Evolutionary conservation across 2,113 vertebrate species (phyloP).

Genomic region (Lepus timidus): DNA sequence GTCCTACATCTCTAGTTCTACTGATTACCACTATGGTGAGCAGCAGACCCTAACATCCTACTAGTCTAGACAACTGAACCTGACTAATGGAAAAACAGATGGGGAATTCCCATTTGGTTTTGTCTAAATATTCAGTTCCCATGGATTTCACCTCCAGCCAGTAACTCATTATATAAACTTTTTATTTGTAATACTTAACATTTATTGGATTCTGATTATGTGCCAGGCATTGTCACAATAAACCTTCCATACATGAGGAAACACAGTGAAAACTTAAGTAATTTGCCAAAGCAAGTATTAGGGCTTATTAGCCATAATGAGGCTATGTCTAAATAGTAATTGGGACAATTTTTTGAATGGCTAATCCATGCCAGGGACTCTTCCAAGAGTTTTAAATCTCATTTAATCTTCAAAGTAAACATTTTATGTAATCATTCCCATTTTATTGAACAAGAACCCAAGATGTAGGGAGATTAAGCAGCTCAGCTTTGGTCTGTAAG

Average conservation of each 20-base stretch:
- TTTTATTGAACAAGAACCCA: slow-evolving; percentile 53
- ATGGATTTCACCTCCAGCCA: not conserved
- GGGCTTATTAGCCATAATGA: not conserved
- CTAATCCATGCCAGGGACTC: not conserved
- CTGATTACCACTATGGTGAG: not conserved
- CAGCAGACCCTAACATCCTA: not conserved
- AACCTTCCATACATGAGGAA: not conserved
- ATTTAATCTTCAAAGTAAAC: slow-evolving; percentile 47
- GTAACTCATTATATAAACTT: slow-evolving; percentile 27
- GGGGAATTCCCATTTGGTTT: slow-evolving; percentile 2
- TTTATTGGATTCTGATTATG: slow-evolving; percentile 8
- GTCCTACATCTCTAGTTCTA: not conserved
- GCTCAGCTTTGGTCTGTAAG: not conserved
- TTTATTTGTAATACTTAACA: not conserved
- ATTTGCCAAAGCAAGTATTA: not conserved
- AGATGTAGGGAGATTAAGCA: slow-evolving; percentile 36
- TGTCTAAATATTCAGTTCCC: slow-evolving; percentile 43
- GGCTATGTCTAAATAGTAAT: not conserved
- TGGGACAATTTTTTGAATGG: not conserved
- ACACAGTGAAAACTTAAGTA: not conserved
- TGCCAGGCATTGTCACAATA: not conserved
- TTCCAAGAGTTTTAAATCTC: not conserved
- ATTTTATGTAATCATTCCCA: slow-evolving; percentile 35
- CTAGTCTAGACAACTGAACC: not conserved
- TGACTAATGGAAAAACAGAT: not conserved